Evolutionary conservation across 2,113 vertebrate genomes (phyloP), one percentile per base, ranked within the genome.

Genomic region (Xiphias gladius): DNA sequence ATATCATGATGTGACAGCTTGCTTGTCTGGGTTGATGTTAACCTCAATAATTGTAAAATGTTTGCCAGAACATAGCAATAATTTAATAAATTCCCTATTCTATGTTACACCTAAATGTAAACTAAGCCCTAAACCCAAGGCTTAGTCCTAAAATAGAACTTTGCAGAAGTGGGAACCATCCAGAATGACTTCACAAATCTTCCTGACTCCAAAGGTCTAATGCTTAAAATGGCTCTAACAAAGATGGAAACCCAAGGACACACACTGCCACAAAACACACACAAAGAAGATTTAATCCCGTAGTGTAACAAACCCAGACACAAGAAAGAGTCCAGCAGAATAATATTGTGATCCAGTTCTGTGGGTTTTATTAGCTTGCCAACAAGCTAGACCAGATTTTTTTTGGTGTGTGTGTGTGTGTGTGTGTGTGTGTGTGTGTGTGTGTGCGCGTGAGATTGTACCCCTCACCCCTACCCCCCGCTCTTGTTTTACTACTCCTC

Each of bases 381-480:
- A 83, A 84, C 74, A 70, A 69, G 89, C 59, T 57, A 52, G 61
- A 85, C 89, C 54, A 72, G 81, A 82, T 86, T 70, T 82, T 14
- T 64, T 22, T 69, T 65, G 74, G 67, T 73, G 32, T 24, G 48
- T 63, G 62, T 57, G 10, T 41, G 11, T 77, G 74, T 73, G 39
- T 30, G 59, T 66, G 62, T 50, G 11, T 43, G 7, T 28, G 39
- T 35, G n/a, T 54, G 22, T 55, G 57, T 52, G 73, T 24, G 30
- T 10, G 32, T 50, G 22, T 13, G 63, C 32, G 46, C 5, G 61
- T 1, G 52, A 41, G 69, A 61, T 32, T 75, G 71, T 24, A 67
- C 46, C 83, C 76, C 76, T 24, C 32, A 19, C 28, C 83, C 74
- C 32, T 1, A 12, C 69, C 50, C 69, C n/a, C 26, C 41, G 4